Percentiles rank a stretch among this genome's conserved stretches.
These are phyloP conservation scores for Pseudorhombus dupliciocellatus DNA, from an alignment of 2,113 vertebrate genomes.

Conservation along the genomic window DNA sequence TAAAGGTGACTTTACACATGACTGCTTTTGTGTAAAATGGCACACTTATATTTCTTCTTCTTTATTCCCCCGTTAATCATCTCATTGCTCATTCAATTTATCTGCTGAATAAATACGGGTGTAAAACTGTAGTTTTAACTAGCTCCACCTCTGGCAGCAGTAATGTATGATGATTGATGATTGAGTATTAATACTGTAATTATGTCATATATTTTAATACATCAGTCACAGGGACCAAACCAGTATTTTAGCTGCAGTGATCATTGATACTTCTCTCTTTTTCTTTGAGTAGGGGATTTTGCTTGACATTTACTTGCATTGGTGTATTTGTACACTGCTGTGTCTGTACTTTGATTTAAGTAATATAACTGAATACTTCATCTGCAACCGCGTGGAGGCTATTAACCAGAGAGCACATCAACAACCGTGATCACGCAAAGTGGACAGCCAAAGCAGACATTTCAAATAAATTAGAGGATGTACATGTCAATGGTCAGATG, in stretches of 20 bases:
- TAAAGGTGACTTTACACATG: constrained; percentile 56
- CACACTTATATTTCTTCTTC: background rate
- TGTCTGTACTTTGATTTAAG: background rate
- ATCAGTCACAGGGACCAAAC: background rate
- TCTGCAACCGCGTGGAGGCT: background rate
- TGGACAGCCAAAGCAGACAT: constrained; percentile 16
- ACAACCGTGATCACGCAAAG: constrained; percentile 57
- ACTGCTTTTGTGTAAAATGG: background rate
- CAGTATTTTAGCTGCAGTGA: no score
- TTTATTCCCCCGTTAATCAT: background rate
- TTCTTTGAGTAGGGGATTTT: background rate
- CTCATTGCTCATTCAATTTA: background rate
- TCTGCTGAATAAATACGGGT: background rate
- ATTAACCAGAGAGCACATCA: constrained; percentile 46
- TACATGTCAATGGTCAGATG: constrained; percentile 42
- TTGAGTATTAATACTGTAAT: background rate
- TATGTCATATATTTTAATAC: background rate
- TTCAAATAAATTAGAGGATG: constrained; percentile 38
- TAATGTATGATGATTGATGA: no score
- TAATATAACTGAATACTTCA: background rate
- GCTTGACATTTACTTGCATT: background rate
- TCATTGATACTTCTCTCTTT: background rate
- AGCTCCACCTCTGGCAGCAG: background rate
- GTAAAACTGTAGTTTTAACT: background rate
- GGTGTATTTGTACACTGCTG: background rate